These are phyloP conservation scores for Rhagonycha fulva DNA, from an alignment of 2,888 invertebrate species.

Conservation along the genomic window DNA sequence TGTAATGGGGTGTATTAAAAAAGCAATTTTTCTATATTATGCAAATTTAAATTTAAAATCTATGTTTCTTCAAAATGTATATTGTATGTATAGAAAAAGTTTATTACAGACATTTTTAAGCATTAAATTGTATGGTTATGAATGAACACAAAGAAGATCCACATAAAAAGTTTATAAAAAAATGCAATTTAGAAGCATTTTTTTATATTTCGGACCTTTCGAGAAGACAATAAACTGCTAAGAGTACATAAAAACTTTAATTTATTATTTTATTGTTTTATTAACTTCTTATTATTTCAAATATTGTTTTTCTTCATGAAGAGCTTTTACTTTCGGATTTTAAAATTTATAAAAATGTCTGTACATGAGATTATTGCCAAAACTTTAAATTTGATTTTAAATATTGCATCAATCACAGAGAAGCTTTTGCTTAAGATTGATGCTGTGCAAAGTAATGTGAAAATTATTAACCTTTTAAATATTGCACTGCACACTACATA, in stretches of 20 bases:
- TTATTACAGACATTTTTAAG: neutral
- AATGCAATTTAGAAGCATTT: neutral
- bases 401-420: no score
- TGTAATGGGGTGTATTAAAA: slow-evolving; percentile 14
- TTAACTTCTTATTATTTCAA: neutral
- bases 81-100: neutral
- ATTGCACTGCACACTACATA: no score
- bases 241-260: neutral
- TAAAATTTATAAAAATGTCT: no score
- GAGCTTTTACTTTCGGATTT: no score
- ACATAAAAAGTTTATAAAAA: neutral
- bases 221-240: neutral
- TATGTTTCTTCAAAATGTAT: neutral
- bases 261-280: neutral
- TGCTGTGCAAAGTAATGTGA: no score
- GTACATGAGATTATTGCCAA: no score
- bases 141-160: neutral
- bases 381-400: no score
- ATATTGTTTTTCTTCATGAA: neutral
- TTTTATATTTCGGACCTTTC: neutral
- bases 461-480: no score
- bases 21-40: neutral
- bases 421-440: no score
- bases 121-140: neutral
- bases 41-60: neutral